Percentiles rank a stretch among this genome's conserved stretches.
phyloP scores from a whole-genome alignment of 2,797 vertebrate genomes.

The Acanthurus leucopareius region DNA sequence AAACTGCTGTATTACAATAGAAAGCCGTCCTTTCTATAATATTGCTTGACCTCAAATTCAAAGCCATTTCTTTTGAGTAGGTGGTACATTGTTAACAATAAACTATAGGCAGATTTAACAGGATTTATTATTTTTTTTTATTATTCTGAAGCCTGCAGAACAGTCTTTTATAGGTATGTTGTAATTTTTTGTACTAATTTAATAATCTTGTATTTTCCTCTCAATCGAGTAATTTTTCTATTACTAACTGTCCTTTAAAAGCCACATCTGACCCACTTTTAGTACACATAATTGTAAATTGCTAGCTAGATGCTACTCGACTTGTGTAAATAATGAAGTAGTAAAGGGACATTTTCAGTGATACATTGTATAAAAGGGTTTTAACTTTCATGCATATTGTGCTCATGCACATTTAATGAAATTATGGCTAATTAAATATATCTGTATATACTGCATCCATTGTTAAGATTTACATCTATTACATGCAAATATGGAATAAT shows the following conservation, averaged over 20 bases:
- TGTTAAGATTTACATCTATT: not conserved
- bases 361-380: not conserved
- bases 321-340: slow-evolving; percentile 3
- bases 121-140: not conserved
- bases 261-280: slow-evolving; percentile 9
- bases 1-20: slow-evolving; percentile 10
- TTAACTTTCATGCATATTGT: not conserved
- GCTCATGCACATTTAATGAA: not conserved
- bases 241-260: slow-evolving; percentile 6
- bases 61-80: slow-evolving; percentile 19
- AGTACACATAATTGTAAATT: slow-evolving; percentile 24
- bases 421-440: not conserved
- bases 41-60: slow-evolving; percentile 21
- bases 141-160: slow-evolving; percentile 3
- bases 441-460: too few relatives aligned
- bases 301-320: not conserved
- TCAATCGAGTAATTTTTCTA: not conserved
- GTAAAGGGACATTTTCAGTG: not conserved
- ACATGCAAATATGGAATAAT: not conserved
- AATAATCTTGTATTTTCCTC: not conserved
- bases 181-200: not conserved
- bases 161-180: not conserved
- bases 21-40: slow-evolving; percentile 4
- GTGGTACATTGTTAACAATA: not conserved
- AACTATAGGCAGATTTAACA: slow-evolving; percentile 15